Percentiles rank a stretch among this genome's conserved stretches.
Conservation (phyloP, 1,140 invertebrate species). For the Cephus cinctus region DNA sequence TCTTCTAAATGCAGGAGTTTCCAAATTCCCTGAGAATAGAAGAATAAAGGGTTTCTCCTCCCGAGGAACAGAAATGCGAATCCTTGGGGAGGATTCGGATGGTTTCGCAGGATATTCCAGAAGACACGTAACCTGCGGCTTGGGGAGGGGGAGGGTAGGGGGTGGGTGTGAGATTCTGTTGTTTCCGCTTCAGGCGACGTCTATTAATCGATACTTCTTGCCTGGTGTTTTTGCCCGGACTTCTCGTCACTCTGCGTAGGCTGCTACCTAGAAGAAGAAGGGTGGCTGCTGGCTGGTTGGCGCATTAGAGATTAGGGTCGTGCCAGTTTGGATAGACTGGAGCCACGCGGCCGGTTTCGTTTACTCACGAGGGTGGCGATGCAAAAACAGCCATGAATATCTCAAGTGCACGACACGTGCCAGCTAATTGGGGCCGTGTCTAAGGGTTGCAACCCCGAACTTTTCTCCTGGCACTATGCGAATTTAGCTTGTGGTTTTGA, state of each 20-base stretch:
- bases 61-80: too few species aligned
- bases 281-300: too few species aligned
- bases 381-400: constrained; percentile 38
- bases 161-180: not conserved
- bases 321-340: constrained; percentile 31
- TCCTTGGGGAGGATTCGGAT: too few species aligned
- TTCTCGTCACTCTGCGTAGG: not conserved
- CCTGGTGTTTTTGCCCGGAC: not conserved
- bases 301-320: constrained; percentile 40
- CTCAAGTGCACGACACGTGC: constrained; percentile 32
- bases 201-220: constrained; percentile 7
- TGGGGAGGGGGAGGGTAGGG: too few species aligned
- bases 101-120: too few species aligned
- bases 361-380: constrained; percentile 26
- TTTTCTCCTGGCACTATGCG: too few species aligned
- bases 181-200: not conserved
- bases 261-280: not conserved
- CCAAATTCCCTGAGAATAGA: not conserved
- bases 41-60: not conserved
- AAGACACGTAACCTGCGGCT: too few species aligned
- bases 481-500: too few species aligned
- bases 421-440: constrained; percentile 31
- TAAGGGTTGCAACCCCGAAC: constrained; percentile 23
- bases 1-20: not conserved
- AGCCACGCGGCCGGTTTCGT: constrained; percentile 17